Percentiles rank a stretch among this genome's conserved stretches.
Evolutionary conservation across 2,888 invertebrate species (phyloP).

Genomic region (Trachelus troglodyta): DNA sequence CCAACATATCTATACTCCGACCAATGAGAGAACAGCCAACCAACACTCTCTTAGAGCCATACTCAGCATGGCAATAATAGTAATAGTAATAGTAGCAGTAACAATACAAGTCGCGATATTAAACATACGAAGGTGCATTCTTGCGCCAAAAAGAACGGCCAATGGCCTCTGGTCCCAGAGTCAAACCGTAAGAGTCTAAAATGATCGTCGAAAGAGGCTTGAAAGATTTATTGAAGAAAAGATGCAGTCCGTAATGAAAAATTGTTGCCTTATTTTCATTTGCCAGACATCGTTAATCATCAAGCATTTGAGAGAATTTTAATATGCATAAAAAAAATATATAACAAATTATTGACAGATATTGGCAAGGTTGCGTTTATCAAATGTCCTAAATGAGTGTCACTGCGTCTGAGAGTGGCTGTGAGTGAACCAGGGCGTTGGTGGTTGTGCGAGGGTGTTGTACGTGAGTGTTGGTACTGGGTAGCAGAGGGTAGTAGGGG

Average conservation of each 20-base stretch:
- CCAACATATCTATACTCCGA: too few species aligned
- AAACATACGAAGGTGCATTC: neutral
- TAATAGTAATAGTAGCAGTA: neutral
- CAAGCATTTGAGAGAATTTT: neutral
- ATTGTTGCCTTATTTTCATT: neutral
- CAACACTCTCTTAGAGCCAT: too few species aligned
- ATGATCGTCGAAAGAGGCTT: too few species aligned
- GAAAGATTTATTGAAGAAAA: too few species aligned
- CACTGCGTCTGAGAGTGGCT: slow-evolving; percentile 55
- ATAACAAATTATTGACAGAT: neutral
- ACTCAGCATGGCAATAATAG: too few species aligned
- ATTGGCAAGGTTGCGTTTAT: slow-evolving; percentile 21
- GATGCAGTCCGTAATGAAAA: neutral
- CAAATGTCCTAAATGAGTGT: slow-evolving; percentile 36
- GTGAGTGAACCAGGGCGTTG: slow-evolving; percentile 60
- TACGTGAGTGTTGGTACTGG: neutral
- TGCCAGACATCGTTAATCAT: neutral
- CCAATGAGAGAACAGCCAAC: too few species aligned
- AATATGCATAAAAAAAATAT: neutral
- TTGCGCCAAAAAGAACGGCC: neutral
- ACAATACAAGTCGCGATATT: neutral
- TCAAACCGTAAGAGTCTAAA: neutral
- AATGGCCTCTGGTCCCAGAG: neutral
- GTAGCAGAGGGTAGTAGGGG: neutral
- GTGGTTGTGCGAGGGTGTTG: slow-evolving; percentile 52